Conservation (phyloP, 2,113 vertebrate species). For the Hemichromis elongatus region DNA sequence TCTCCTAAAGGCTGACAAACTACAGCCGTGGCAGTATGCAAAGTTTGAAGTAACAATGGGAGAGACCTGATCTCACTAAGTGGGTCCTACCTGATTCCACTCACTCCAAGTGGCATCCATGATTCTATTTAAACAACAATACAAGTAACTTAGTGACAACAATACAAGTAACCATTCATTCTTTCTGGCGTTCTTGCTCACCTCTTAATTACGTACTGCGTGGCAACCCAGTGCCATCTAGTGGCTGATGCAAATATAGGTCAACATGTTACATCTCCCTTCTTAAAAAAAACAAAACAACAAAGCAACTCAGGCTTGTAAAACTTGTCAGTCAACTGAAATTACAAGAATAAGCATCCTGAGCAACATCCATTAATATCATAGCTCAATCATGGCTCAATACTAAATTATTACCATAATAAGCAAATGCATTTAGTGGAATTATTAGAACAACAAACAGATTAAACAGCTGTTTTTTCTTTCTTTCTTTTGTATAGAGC, state of each 20-base stretch:
- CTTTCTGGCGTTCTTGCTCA: too few relatives aligned
- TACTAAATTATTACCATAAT: neutral
- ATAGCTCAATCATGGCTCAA: neutral
- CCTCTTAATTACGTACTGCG: too few relatives aligned
- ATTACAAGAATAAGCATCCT: neutral
- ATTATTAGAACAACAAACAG: neutral
- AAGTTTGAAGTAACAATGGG: neutral
- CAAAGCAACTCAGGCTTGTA: neutral
- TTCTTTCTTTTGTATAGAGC: fast-evolving
- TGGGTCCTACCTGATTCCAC: neutral
- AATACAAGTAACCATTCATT: neutral
- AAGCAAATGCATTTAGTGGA: neutral
- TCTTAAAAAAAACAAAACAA: neutral
- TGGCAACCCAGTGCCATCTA: too few relatives aligned
- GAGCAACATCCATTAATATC: neutral
- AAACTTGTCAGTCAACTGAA: neutral
- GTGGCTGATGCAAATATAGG: too few relatives aligned
- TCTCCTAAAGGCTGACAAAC: neutral
- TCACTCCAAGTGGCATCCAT: neutral
- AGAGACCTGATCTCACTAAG: neutral
- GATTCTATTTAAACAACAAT: neutral
- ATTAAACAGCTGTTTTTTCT: too few relatives aligned
- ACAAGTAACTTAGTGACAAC: neutral
- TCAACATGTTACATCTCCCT: too few relatives aligned
- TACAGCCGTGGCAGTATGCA: neutral